Evolutionary conservation across 2,797 vertebrate species (phyloP), one percentile per base, ranked within the genome.

Genomic region (Crenuchus spilurus): DNA sequence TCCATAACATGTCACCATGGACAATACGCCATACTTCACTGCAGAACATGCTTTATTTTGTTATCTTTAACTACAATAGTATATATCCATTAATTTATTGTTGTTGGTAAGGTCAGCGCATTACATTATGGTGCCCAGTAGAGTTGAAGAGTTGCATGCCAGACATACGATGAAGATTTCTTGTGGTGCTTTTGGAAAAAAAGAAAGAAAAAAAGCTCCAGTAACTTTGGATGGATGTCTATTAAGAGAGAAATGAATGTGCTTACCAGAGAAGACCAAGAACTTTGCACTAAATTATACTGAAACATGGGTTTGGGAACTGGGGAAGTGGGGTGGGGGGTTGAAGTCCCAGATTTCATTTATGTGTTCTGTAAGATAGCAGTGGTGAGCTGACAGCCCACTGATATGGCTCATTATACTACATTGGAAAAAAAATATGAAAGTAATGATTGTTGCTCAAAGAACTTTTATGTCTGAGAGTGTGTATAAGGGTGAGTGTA

Each of bases 61-160:
- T 52, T 24, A 67, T 49, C 8, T 46, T 60, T 60, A 44, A 58
- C 37, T 72, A 60, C 51, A 78, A 16, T 64, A 35, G 28, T 72
- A 7, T 42, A 42, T 60, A 42, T 24, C 37, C 58, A 63, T 79
- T 82, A 75, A 80, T 80, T 82, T 82, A 82, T 82, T 82, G 24
- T 44, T 41, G 60, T 22, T 26, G 30, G 18, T 20, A 35, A 81
- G 26, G 48, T 70, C 31, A 6, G 37, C 48, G 35, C 70, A 64
- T 82, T 76, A 52, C 55, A 42, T 24, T 28, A 6, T 44, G 24
- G 41, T 31, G 39, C 69, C 51, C 1, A 2, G 11, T 54, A 68
- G 68, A 41, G 58, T 49, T 67, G 11, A 48, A 68, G 68, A 41
- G 58, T 49, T 67, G 42, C 61, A 57, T 71, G 33, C 28, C 67